These are phyloP conservation scores for Chelmon rostratus DNA, from an alignment of 2,797 vertebrate genomes.

Conservation along the genomic window DNA sequence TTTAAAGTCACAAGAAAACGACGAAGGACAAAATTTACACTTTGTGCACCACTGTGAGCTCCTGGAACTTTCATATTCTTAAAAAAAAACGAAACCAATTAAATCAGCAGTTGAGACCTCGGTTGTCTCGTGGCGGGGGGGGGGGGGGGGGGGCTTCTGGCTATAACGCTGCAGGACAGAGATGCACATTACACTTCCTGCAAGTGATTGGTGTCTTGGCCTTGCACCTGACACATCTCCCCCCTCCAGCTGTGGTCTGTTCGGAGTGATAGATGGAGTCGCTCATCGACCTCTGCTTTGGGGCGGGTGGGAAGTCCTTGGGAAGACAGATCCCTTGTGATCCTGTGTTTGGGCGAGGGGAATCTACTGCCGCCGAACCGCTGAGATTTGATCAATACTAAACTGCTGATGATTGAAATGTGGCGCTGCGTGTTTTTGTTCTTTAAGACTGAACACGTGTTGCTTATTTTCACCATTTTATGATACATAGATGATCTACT, in stretches of 20 bases:
- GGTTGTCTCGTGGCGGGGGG: rapidly evolving
- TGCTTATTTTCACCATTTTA: too few relatives aligned
- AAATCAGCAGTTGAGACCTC: too few relatives aligned
- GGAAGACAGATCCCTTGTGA: conserved; percentile 1
- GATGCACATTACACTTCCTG: neutral
- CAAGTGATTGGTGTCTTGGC: conserved; percentile 31
- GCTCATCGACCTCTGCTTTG: conserved; percentile 9
- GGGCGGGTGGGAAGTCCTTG: neutral
- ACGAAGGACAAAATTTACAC: neutral
- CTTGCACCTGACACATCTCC: conserved; percentile 37
- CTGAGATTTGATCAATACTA: neutral
- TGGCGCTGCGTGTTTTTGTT: too few relatives aligned
- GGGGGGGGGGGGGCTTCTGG: neutral
- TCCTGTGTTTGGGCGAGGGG: neutral
- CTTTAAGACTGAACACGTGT: too few relatives aligned
- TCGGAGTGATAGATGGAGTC: conserved; percentile 32
- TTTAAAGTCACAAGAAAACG: neutral
- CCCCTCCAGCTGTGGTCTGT: conserved; percentile 27
- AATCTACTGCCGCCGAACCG: neutral
- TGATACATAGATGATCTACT: neutral
- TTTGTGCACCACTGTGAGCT: neutral
- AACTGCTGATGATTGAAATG: neutral
- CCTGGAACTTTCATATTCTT: neutral
- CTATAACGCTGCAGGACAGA: neutral
- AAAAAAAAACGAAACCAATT: neutral